phyloP scores from a whole-genome alignment of 2,888 invertebrate genomes.

The Phorcus lineatus region DNA sequence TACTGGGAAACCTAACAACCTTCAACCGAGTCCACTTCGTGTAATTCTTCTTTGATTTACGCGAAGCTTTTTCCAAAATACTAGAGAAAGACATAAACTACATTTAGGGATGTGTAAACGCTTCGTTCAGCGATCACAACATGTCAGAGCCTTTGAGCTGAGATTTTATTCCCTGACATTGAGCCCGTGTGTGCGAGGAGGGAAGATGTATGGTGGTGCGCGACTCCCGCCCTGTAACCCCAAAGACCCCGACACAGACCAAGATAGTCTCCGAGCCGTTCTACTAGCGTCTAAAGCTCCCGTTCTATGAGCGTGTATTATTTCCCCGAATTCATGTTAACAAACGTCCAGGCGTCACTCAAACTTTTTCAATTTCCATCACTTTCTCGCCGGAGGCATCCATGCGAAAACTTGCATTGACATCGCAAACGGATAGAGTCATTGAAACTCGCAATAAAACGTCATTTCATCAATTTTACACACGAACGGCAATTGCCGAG shows the following conservation, averaged over 20 bases:
- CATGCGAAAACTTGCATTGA: constrained; percentile 28
- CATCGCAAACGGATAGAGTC: constrained; percentile 34
- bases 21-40: neutral
- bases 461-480: constrained; percentile 48
- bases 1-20: no score
- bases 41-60: neutral
- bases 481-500: constrained; percentile 28
- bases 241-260: neutral
- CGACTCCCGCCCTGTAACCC: neutral
- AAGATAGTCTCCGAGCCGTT: neutral
- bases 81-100: neutral
- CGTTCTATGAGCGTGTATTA: constrained; percentile 16
- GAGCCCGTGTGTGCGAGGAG: neutral
- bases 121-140: neutral
- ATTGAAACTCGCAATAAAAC: constrained; percentile 46
- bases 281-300: neutral
- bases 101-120: neutral
- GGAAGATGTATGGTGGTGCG: neutral
- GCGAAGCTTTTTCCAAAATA: neutral
- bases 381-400: neutral
- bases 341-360: constrained; percentile 30
- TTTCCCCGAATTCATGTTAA: constrained; percentile 28
- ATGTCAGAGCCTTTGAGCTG: constrained; percentile 1
- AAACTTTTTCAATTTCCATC: constrained; percentile 36
- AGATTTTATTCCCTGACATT: neutral